Evolutionary conservation across 2,113 vertebrate species (phyloP).

Genomic region (Prunella himalayana): DNA sequence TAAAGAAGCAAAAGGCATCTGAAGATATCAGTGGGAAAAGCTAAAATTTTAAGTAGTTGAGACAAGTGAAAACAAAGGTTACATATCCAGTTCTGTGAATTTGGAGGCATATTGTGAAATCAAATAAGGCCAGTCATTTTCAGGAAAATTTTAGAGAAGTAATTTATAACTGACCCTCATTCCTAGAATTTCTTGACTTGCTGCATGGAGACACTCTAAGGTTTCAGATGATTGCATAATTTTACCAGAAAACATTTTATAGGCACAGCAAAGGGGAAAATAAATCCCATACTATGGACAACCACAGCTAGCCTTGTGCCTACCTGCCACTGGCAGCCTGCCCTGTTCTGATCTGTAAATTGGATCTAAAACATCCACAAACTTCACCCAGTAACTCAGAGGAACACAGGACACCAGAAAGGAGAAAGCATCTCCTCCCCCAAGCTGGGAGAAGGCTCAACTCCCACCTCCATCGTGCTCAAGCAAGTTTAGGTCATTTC

Average conservation of each 20-base stretch:
- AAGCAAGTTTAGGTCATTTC: neutral
- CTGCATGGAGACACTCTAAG: neutral
- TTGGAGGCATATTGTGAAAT: neutral
- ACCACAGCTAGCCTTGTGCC: neutral
- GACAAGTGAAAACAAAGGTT: neutral
- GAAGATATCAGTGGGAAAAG: neutral
- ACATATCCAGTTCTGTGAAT: neutral
- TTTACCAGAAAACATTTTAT: neutral
- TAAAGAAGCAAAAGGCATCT: neutral
- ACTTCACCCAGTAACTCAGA: neutral
- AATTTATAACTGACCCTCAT: neutral
- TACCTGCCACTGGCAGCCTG: neutral
- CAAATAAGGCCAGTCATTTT: neutral
- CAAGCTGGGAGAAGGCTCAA: neutral
- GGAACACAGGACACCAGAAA: neutral
- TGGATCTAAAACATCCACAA: neutral
- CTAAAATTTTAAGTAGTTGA: neutral
- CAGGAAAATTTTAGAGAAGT: neutral
- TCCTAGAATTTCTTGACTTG: neutral
- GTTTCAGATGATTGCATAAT: neutral
- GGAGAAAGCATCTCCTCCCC: neutral
- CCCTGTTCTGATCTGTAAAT: neutral
- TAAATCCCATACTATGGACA: neutral
- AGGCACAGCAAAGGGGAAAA: neutral
- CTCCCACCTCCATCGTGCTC: fast-evolving